These are phyloP conservation scores for Drosophila testacea DNA, from an alignment of 2,888 invertebrate species.

Conservation along the genomic window DNA sequence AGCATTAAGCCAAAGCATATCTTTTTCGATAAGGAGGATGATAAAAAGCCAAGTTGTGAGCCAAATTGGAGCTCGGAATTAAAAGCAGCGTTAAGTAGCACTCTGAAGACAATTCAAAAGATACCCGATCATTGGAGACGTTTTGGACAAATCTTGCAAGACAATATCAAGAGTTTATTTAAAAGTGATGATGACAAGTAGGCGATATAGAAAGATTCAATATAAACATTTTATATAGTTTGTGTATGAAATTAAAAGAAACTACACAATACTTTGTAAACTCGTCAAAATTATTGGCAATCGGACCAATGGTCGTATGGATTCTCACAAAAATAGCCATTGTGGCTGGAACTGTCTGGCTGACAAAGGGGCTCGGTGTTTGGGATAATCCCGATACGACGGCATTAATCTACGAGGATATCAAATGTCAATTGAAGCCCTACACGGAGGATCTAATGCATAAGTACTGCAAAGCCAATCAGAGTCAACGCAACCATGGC, in stretches of 20 bases:
- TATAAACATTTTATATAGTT: neutral
- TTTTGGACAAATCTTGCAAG: neutral
- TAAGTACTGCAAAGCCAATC: slow-evolving; percentile 13
- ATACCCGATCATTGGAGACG: slow-evolving; percentile 48
- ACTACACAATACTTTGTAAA: neutral
- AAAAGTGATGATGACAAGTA: slow-evolving; percentile 33
- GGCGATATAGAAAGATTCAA: neutral
- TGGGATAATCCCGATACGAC: slow-evolving; percentile 48
- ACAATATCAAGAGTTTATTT: slow-evolving; percentile 28
- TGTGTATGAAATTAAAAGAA: neutral
- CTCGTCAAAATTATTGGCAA: slow-evolving; percentile 3
- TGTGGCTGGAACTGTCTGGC: slow-evolving; percentile 50
- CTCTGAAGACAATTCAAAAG: slow-evolving; percentile 28
- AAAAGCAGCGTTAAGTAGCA: slow-evolving; percentile 30
- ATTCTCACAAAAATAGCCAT: slow-evolving; percentile 40
- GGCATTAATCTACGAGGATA: slow-evolving; percentile 33
- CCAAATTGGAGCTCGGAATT: slow-evolving; percentile 31
- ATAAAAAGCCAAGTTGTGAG: neutral
- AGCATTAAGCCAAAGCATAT: neutral
- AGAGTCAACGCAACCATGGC: slow-evolving; percentile 34
- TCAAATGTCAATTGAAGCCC: slow-evolving; percentile 35
- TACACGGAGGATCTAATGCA: slow-evolving; percentile 19
- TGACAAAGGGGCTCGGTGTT: slow-evolving; percentile 44
- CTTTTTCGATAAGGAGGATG: slow-evolving; percentile 1
- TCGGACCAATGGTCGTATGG: slow-evolving; percentile 27